A percentile compares a stretch with the other conserved stretches of the same genome.
These are phyloP conservation scores for Bufotes viridis DNA, from an alignment of 2,797 vertebrate species.

Conservation along the genomic window DNA sequence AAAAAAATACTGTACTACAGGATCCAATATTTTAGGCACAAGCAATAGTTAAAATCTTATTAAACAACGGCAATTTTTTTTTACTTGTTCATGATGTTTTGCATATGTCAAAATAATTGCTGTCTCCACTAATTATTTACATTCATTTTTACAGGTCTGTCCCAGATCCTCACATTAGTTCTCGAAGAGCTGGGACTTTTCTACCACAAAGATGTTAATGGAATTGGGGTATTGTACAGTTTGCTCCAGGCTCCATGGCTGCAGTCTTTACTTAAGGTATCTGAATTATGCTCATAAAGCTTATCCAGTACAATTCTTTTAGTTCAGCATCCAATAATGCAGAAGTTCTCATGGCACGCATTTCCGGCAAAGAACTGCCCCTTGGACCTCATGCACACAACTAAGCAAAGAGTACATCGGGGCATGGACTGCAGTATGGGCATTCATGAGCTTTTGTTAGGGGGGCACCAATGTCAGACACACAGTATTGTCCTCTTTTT, in stretches of 20 bases:
- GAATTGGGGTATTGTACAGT: conserved; percentile 81
- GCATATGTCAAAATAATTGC: too few species aligned
- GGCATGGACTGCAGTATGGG: not conserved
- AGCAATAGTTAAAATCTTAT: not conserved
- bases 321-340: not conserved
- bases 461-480: not conserved
- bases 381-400: not conserved
- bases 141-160: conserved; percentile 77
- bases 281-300: not conserved
- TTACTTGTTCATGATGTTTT: too few species aligned
- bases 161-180: conserved; percentile 83
- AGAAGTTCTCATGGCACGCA: not conserved
- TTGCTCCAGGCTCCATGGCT: conserved; percentile 89
- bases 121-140: not conserved
- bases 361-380: not conserved
- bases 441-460: too few species aligned
- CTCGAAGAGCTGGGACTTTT: conserved; percentile 85
- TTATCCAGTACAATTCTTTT: not conserved
- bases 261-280: conserved; percentile 91
- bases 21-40: not conserved
- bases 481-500: not conserved
- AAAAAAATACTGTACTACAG: not conserved
- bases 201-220: conserved; percentile 80
- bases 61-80: not conserved
- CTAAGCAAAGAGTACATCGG: too few species aligned